phyloP scores from a whole-genome alignment of 1,140 invertebrate genomes.

The Musca domestica region DNA sequence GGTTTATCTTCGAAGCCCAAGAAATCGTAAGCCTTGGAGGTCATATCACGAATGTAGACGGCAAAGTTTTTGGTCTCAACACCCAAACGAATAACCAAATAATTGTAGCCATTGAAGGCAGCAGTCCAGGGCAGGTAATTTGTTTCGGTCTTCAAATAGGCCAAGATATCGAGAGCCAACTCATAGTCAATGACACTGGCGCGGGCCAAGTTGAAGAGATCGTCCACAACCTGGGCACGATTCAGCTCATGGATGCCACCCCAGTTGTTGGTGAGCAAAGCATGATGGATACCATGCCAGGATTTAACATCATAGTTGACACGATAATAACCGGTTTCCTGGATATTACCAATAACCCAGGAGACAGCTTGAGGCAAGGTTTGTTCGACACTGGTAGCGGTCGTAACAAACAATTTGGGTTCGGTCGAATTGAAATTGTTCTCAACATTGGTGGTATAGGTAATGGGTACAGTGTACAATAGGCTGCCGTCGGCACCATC shows the following conservation, averaged over 20 bases:
- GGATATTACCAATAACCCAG: constrained; percentile 71
- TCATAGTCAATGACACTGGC: constrained; percentile 53
- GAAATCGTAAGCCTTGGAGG: constrained; percentile 36
- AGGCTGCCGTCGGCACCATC: constrained; percentile 31
- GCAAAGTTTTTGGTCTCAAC: constrained; percentile 38
- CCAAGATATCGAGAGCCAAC: constrained; percentile 59
- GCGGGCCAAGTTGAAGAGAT: constrained; percentile 65
- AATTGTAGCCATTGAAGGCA: constrained; percentile 59
- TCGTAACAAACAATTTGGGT: constrained; percentile 54
- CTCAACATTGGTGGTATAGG: constrained; percentile 56
- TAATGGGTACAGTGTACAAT: constrained; percentile 65
- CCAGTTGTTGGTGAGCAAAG: constrained; percentile 57
- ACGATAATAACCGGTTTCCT: constrained; percentile 72
- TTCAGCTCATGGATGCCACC: constrained; percentile 66
- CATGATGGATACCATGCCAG: constrained; percentile 63
- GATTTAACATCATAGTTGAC: constrained; percentile 72
- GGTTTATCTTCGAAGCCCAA: constrained; percentile 40
- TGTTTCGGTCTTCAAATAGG: constrained; percentile 62
- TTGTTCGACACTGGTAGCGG: constrained; percentile 39
- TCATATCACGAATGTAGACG: constrained; percentile 37
- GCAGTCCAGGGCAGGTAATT: constrained; percentile 67
- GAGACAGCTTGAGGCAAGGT: constrained; percentile 17
- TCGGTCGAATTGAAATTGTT: constrained; percentile 58
- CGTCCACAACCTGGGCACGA: constrained; percentile 78
- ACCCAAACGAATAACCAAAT: constrained; percentile 40